Percentiles rank a stretch among this genome's conserved stretches.
These are phyloP conservation scores for Ptyas mucosa DNA, from an alignment of 2,113 vertebrate species.

Conservation along the genomic window DNA sequence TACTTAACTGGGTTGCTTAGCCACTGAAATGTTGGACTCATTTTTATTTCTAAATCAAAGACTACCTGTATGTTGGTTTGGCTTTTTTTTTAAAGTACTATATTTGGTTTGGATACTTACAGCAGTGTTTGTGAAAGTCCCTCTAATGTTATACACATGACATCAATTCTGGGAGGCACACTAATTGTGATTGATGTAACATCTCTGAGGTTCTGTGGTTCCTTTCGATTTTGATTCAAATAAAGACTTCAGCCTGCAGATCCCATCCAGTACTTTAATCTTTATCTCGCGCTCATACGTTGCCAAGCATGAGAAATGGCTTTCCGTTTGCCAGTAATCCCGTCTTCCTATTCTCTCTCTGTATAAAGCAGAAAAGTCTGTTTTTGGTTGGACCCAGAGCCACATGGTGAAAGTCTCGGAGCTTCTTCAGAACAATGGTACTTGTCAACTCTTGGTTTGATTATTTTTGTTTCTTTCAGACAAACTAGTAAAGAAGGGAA, in stretches of 20 bases:
- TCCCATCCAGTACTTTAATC: not conserved
- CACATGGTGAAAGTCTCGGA: not conserved
- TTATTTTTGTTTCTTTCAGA: slow-evolving; percentile 59
- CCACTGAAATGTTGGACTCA: not conserved
- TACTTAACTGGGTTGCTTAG: not conserved
- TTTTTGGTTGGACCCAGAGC: not conserved
- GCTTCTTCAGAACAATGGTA: not conserved
- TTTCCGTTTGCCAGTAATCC: not conserved
- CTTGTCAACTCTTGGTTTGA: not conserved
- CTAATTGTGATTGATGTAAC: not conserved
- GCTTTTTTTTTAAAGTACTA: not conserved
- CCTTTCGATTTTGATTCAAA: not conserved
- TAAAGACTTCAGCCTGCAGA: not conserved
- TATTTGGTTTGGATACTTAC: not conserved
- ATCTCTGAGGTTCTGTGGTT: not conserved
- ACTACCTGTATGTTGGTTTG: not conserved
- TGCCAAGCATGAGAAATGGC: not conserved
- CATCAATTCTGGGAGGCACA: not conserved
- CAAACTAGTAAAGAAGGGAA: slow-evolving; percentile 83
- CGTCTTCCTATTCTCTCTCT: not conserved
- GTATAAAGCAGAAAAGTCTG: not conserved
- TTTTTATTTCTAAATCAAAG: not conserved
- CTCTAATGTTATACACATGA: not conserved
- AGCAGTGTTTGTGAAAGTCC: not conserved
- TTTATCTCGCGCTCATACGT: not conserved